Evolutionary conservation across 1,140 invertebrate species (phyloP).

Genomic region (Drosophila pruinosa): DNA sequence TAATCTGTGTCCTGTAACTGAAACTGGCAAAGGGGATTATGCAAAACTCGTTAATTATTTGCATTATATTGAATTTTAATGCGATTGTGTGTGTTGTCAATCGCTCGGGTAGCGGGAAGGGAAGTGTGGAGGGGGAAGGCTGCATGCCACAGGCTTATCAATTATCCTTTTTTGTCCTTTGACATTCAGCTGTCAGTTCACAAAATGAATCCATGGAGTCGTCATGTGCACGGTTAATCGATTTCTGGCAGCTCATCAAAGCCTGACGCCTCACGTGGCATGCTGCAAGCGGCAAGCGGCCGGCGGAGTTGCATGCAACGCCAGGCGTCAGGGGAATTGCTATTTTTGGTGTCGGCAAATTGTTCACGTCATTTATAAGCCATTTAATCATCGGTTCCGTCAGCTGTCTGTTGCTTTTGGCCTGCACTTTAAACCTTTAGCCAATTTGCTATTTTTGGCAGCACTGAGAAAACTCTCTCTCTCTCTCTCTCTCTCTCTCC

Average conservation of each 20-base stretch:
- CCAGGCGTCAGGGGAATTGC: constrained; percentile 7
- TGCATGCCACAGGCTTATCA: constrained; percentile 45
- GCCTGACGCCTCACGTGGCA: constrained; percentile 9
- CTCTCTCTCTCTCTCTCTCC: constrained; percentile 10
- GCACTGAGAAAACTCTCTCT: not conserved
- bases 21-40: constrained; percentile 15
- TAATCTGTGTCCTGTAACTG: constrained; percentile 15
- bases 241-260: not conserved
- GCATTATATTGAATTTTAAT: constrained; percentile 33
- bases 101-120: not conserved
- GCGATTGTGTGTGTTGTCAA: constrained; percentile 10
- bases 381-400: constrained; percentile 74
- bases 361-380: constrained; percentile 67
- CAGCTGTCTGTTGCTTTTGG: constrained; percentile 46
- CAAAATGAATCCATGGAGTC: not conserved
- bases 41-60: constrained; percentile 31
- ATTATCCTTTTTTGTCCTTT: constrained; percentile 26
- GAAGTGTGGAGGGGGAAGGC: not conserved
- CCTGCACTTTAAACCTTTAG: constrained; percentile 56
- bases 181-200: constrained; percentile 19
- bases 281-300: not conserved
- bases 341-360: constrained; percentile 56
- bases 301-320: not conserved
- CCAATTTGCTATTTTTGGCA: constrained; percentile 21
- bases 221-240: too few species aligned